These are phyloP conservation scores for Taeniopygia guttata DNA, from an alignment of 2,797 vertebrate species.

Conservation along the genomic window DNA sequence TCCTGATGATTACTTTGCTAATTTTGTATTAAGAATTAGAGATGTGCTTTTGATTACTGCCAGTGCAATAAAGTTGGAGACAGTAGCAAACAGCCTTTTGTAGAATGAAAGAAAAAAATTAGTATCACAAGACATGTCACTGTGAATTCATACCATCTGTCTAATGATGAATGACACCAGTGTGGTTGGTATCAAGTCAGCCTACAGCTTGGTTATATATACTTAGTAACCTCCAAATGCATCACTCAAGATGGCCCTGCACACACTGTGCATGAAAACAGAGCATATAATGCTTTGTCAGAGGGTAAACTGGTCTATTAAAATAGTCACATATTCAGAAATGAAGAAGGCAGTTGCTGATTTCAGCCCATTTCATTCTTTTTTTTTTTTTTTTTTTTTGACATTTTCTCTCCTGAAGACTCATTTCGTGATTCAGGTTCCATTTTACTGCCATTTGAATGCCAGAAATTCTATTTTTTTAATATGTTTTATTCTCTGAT, in stretches of 20 bases:
- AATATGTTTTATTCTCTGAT: not conserved
- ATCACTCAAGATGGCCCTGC: not conserved
- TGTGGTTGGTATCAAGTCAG: not conserved
- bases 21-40: not conserved
- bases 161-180: constrained; percentile 2
- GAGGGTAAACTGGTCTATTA: not conserved
- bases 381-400: not conserved
- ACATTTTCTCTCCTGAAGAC: not conserved
- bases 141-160: constrained; percentile 7
- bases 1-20: not conserved
- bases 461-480: not conserved
- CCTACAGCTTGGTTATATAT: not conserved
- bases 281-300: not conserved
- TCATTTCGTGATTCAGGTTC: not conserved
- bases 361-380: not conserved
- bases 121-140: not conserved
- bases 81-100: not conserved
- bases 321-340: not conserved
- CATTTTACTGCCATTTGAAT: not conserved
- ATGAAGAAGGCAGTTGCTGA: not conserved
- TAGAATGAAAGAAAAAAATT: not conserved
- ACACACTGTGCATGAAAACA: not conserved
- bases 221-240: not conserved
- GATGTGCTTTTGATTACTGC: not conserved
- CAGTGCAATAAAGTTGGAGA: not conserved